Base-by-base conservation (phyloP, 1,140 invertebrate species). In the Notospermus geniculatus region DNA sequence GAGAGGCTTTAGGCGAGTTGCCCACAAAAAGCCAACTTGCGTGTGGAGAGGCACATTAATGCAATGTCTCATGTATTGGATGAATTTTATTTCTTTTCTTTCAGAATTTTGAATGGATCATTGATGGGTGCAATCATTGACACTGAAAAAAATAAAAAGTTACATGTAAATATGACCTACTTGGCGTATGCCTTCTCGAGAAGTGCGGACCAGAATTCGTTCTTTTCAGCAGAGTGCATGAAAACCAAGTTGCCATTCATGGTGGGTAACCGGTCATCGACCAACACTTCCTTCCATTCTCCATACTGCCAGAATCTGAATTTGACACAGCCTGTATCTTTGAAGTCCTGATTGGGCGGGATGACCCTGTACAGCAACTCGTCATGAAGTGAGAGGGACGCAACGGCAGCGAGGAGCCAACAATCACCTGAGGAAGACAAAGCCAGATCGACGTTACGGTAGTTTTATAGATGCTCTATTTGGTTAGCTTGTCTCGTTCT, bases 161-260 rank as follows among this genome's bases (percentile, higher is more conserved):
- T n/a, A n/a, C n/a, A n/a, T n/a, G n/a, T n/a, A n/a, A n/a, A n/a
- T n/a, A n/a, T n/a, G 11, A 56, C 23, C 65, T 69, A 79, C 92
- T 99, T 98, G 19, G 96, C 95, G 82, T 99, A 99, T 0, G 96
- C 97, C 83, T 99, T 99, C 77, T 99, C 97, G 28, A 99, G 78
- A 17, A 99, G 83, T 0, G 95, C 93, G 74, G 92, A 93, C 97
- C 97, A 99, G 79, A 98, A 98, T 61, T 85, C 84, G 68, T 94
- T 97, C 45, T 84, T 87, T 71, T 95, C 91, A 0, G 90, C 87
- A 0, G 95, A 98, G 76, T 93, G 92, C 72, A 98, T 88, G 83
- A 95, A 98, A 28, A 98, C 84, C 0, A 99, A 84, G 76, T 92
- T 87, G 0, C 92, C 94, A 50, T 90, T 85, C 77, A 89, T 90